Percentiles rank a stretch among this genome's conserved stretches.
Conservation (phyloP, 92 coral and sea anemone species). For the Palythoa caribaeorum region DNA sequence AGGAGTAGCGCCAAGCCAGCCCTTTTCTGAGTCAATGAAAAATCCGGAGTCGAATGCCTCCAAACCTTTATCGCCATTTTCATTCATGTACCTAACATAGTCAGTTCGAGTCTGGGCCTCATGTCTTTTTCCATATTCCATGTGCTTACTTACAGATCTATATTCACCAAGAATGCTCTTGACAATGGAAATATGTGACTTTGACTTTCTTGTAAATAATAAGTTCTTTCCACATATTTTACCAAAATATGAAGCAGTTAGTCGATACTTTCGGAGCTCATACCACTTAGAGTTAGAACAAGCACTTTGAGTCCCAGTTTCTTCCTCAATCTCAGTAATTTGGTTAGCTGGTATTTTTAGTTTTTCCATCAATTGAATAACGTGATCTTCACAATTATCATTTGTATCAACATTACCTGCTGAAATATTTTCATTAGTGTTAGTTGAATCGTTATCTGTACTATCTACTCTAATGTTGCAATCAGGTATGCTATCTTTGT, state of each 20-base stretch:
- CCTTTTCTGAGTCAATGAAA: constrained; percentile 8
- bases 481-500: background rate
- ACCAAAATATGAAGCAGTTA: constrained; percentile 25
- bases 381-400: background rate
- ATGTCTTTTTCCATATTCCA: background rate
- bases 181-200: constrained; percentile 29
- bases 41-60: constrained; percentile 1
- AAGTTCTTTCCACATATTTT: constrained; percentile 24
- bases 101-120: background rate
- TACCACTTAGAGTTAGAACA: background rate
- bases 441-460: background rate
- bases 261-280: constrained; percentile 12
- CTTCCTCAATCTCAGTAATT: constrained; percentile 22
- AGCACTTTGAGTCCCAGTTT: constrained; percentile 6
- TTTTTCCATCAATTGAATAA: background rate
- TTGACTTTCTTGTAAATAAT: constrained; percentile 13
- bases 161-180: constrained; percentile 26
- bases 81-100: background rate
- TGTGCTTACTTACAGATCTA: background rate
- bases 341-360: constrained; percentile 16
- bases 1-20: constrained; percentile 6
- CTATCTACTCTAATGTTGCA: constrained; percentile 8
- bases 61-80: constrained; percentile 2
- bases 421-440: constrained; percentile 2
- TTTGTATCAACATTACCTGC: constrained; percentile 11